Base-by-base conservation (phyloP, 2,888 invertebrate genomes). In the Eulithis testata region DNA sequence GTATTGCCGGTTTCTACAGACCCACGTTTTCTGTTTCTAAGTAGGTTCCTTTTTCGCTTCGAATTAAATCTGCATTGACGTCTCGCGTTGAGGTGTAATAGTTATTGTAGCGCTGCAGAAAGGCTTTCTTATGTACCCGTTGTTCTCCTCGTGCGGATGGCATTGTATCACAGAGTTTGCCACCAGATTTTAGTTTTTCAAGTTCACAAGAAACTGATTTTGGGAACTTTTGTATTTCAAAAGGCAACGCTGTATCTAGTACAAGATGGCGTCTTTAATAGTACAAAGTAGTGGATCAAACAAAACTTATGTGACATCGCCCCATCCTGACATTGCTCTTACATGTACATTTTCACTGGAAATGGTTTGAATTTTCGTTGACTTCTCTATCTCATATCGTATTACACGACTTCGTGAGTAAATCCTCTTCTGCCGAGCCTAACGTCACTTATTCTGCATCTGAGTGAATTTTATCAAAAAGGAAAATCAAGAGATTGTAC, bases 61-160 rank as follows among this genome's bases (percentile, higher is more conserved):
- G 21, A 21, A 21, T 21, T 21, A 21, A 21, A 21, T 21, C 21
- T 21, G 21, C 21, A 21, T 21, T 21, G 21, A 21, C 21, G 2
- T 21, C 21, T 21, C 21, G 21, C 21, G 21, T 21, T 21, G 21
- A 21, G 21, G 21, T 21, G 21, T 21, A 4, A n/a, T n/a, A 5
- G n/a, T 54, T 21, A 21, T 21, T 21, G 58, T 51, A n/a, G 14
- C 47, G 14, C 55, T 11, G 59, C 50, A 60, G 56, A 66, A 57
- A 60, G 63, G 45, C 56, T 69, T 65, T 67, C 62, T 60, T 59
- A 58, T 63, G 59, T 66, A 66, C 53, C 62, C 37, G 64, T 59
- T 63, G 60, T 61, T 68, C 59, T 66, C 65, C 50, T 63, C 36
- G 59, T 52, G 65, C 51, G 50, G 21, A 40, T 36, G 55, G 12